Evolutionary conservation across 1,140 invertebrate species (phyloP).

Genomic region (Procambarus virginalis): DNA sequence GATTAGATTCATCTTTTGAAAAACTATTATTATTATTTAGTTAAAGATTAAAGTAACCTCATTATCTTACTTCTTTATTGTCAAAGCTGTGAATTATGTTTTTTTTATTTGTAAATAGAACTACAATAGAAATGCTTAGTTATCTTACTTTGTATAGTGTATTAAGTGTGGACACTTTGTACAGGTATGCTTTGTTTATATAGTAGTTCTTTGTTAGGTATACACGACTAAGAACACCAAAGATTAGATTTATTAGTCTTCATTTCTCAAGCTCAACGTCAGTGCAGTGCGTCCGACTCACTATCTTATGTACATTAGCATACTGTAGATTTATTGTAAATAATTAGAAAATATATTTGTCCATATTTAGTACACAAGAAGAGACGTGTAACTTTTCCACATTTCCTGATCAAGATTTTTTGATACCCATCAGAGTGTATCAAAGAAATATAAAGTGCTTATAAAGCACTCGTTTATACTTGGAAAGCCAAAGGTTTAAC

Average conservation of each 20-base stretch:
- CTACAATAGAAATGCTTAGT: background rate
- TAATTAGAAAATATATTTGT: slow-evolving; percentile 35
- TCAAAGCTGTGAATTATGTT: too few species aligned
- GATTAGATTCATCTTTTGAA: too few species aligned
- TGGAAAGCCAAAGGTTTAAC: slow-evolving; percentile 37
- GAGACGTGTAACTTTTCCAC: slow-evolving; percentile 38
- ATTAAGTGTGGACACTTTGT: slow-evolving; percentile 28
- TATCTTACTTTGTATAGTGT: slow-evolving; percentile 14
- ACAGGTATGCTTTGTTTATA: slow-evolving; percentile 42
- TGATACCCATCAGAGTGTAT: slow-evolving; percentile 29
- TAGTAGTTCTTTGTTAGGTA: slow-evolving; percentile 7
- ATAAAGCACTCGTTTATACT: slow-evolving; percentile 30
- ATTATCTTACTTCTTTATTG: too few species aligned
- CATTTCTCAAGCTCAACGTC: slow-evolving; percentile 44
- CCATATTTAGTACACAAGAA: slow-evolving; percentile 42
- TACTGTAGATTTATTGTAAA: slow-evolving; percentile 32
- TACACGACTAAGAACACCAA: slow-evolving; percentile 47
- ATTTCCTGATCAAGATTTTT: slow-evolving; percentile 16
- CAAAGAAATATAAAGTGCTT: slow-evolving; percentile 34
- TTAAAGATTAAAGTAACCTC: too few species aligned
- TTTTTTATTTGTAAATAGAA: background rate
- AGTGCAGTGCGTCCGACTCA: slow-evolving; percentile 50
- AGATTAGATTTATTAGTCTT: slow-evolving; percentile 47
- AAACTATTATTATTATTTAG: too few species aligned
- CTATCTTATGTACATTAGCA: slow-evolving; percentile 35